These are phyloP conservation scores for Pterocles gutturalis DNA, from an alignment of 2,113 vertebrate genomes.

Conservation along the genomic window DNA sequence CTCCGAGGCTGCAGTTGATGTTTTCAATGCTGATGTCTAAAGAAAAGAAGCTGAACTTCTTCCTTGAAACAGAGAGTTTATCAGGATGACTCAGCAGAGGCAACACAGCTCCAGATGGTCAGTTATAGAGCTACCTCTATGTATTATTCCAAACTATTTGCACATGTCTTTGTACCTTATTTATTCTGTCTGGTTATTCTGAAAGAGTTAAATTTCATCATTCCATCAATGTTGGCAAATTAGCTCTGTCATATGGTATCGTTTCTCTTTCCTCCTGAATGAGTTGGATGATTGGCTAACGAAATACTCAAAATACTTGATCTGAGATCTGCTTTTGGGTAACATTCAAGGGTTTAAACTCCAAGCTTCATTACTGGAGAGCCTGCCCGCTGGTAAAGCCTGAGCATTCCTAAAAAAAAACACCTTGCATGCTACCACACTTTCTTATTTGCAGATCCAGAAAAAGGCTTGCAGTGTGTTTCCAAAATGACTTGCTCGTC, in stretches of 20 bases:
- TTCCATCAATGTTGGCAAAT: neutral
- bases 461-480: neutral
- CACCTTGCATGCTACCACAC: neutral
- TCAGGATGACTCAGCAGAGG: neutral
- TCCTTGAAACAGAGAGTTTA: neutral
- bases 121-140: neutral
- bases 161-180: neutral
- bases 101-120: neutral
- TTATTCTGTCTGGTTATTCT: neutral
- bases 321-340: slow-evolving; percentile 10
- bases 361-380: neutral
- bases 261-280: neutral
- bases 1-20: neutral
- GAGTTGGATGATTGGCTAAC: neutral
- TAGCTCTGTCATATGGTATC: neutral
- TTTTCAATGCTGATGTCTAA: neutral
- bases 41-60: neutral
- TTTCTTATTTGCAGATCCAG: neutral
- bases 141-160: neutral
- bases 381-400: neutral
- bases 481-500: rapidly evolving
- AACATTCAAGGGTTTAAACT: neutral
- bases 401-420: neutral
- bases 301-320: neutral
- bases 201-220: neutral